Base-by-base conservation (phyloP, 2,888 invertebrate genomes). In the Venusia cambrica region DNA sequence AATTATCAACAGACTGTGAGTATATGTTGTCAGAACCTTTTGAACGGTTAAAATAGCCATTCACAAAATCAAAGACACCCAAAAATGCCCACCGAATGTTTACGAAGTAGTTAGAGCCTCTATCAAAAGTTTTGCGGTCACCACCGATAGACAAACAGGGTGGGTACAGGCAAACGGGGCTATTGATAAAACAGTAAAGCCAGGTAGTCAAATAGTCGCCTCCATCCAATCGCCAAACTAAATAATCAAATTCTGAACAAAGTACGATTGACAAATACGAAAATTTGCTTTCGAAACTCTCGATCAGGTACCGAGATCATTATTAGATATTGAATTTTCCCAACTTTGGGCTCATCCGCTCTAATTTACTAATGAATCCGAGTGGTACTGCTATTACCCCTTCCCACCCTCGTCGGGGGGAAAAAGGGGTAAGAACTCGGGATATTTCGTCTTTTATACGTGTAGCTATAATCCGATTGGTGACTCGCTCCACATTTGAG, bases 331-430 rank as follows among this genome's bases (percentile, higher is more conserved):
- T 83, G 87, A 85, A 87, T 87, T 87, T 87, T 87, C 85, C 69
- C 75, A 88, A 88, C 85, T 88, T 87, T 83, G 84, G 83, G 83
- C 85, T 87, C 87, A 84, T 87, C 87, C 84, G 79, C 76, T 87
- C 85, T 87, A 87, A 88, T 87, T 87, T 88, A 81, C 87, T 88
- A 88, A 87, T 87, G 87, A 87, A 87, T 83, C 87, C 81, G 83
- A 80, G 84, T 83, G 79, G 73, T 77, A 75, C 70, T 75, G 77
- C 84, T 80, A 84, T 84, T 81, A 81, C 73, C 71, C 58, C 65
- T 64, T 62, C 35, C 8, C 39, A 40, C 24, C 36, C 46, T 28
- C 60, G 66, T 55, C 50, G 46, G 60, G 62, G 54, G 54, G 64
- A 48, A 51, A 63, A 78, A 77, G 81, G 83, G 81, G 78, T 81